These are phyloP conservation scores for Collichthys lucidus DNA, from an alignment of 2,113 vertebrate genomes.

Conservation along the genomic window DNA sequence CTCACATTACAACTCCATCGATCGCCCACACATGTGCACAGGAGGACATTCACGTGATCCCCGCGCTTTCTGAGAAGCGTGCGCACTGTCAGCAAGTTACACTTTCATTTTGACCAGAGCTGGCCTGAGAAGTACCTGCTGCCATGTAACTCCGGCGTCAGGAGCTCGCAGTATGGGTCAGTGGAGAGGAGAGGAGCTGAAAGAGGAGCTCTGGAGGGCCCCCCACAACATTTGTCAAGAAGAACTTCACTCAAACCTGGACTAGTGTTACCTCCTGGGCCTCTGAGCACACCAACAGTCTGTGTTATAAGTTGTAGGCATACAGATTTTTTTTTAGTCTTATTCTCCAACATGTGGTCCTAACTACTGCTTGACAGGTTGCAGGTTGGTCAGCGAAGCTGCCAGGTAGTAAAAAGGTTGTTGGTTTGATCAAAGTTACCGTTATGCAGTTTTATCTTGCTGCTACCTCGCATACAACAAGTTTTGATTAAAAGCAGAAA, in stretches of 20 bases:
- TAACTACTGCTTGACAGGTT: not conserved
- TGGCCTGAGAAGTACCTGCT: conserved; percentile 11
- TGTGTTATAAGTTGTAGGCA: not conserved
- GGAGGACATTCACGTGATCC: conserved; percentile 18
- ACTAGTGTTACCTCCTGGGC: conserved; percentile 30
- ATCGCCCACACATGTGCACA: conserved; percentile 2
- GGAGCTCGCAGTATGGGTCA: conserved; percentile 16
- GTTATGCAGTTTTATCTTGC: not conserved
- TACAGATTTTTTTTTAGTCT: not conserved
- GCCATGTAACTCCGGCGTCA: conserved; percentile 34
- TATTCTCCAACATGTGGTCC: conserved; percentile 1
- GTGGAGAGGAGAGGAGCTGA: conserved; percentile 43
- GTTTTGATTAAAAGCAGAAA: not conserved
- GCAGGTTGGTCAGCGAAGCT: not conserved
- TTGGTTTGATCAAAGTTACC: not conserved
- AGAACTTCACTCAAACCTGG: conserved; percentile 36
- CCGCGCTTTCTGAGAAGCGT: conserved; percentile 16
- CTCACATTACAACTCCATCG: conserved; percentile 12
- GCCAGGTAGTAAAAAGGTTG: not conserved
- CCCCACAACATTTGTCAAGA: conserved; percentile 46
- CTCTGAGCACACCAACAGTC: conserved; percentile 20
- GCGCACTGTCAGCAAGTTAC: conserved; percentile 29
- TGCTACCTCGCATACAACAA: not conserved
- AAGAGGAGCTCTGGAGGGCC: conserved; percentile 34
- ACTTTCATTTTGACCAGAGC: conserved; percentile 40